Evolutionary conservation across 2,113 vertebrate species (phyloP).

Genomic region (Catharus minimus): DNA sequence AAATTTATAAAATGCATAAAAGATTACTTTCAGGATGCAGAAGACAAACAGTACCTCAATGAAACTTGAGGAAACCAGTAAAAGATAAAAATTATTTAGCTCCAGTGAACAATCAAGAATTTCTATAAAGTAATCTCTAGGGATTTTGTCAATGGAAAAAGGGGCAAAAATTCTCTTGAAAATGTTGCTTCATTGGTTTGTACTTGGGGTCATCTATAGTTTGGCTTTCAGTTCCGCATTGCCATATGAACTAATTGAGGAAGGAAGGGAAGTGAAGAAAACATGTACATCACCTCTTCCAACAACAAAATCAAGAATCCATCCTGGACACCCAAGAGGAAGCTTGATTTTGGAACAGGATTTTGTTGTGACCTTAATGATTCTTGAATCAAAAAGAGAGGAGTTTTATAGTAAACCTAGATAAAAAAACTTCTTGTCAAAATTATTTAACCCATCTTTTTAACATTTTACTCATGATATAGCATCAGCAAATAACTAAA

Average conservation of each 20-base stretch:
- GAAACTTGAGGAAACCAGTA: neutral
- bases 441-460: neutral
- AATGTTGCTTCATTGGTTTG: neutral
- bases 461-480: neutral
- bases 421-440: neutral
- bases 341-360: neutral
- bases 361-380: neutral
- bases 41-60: neutral
- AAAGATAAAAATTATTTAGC: neutral
- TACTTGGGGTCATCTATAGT: neutral
- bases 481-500: neutral
- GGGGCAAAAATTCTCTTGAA: neutral
- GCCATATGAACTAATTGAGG: neutral
- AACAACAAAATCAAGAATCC: neutral
- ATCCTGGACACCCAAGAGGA: neutral
- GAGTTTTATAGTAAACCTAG: neutral
- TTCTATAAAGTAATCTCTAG: neutral
- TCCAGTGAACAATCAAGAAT: neutral
- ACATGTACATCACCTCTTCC: neutral
- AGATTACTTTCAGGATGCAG: neutral
- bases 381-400: neutral
- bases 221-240: neutral
- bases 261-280: neutral
- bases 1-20: neutral
- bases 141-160: neutral